Conservation (phyloP, 1,140 invertebrate genomes). For the Cherax quadricarinatus region DNA sequence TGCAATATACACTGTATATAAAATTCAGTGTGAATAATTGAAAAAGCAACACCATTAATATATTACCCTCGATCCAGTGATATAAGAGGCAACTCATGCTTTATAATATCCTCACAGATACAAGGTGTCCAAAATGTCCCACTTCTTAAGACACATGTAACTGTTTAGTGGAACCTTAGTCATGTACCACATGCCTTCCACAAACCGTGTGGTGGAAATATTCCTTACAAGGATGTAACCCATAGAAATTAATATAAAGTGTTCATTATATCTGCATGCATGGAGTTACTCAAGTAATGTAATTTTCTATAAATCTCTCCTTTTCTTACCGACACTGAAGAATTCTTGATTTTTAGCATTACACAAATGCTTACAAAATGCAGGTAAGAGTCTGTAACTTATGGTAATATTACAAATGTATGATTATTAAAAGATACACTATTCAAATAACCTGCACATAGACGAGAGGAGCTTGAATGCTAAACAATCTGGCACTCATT, state of each 20-base stretch:
- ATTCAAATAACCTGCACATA: too few species aligned
- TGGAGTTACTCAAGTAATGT: neutral
- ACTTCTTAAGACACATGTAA: neutral
- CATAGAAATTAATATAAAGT: conserved; percentile 3
- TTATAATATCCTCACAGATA: neutral
- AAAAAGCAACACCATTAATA: neutral
- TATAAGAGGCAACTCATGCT: neutral
- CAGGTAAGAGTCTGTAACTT: neutral
- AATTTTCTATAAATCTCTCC: neutral
- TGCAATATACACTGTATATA: neutral
- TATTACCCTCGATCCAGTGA: neutral
- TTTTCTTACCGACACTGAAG: neutral
- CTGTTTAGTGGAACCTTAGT: neutral
- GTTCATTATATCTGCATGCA: neutral
- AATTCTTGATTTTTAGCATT: neutral
- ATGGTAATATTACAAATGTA: neutral
- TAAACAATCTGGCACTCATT: too few species aligned
- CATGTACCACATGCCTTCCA: conserved; percentile 30
- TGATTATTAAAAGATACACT: too few species aligned
- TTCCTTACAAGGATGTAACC: neutral
- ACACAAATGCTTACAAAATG: neutral
- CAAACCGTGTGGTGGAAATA: neutral
- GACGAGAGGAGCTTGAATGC: too few species aligned
- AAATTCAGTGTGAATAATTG: neutral
- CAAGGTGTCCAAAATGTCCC: neutral